Evolutionary conservation across 1,140 invertebrate genomes (phyloP).

Genomic region (Alviniconcha marisindica): DNA sequence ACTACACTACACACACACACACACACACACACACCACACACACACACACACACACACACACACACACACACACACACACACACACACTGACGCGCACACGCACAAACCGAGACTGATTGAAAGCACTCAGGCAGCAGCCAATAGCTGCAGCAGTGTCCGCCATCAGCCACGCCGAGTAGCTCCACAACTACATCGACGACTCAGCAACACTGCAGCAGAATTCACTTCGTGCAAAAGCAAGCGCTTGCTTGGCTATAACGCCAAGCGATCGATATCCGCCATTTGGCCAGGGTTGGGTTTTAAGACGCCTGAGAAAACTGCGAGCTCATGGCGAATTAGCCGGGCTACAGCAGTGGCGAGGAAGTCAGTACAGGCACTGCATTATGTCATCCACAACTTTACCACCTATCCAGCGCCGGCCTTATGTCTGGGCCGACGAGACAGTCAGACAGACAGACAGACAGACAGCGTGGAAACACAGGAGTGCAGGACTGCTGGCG

Average conservation of each 20-base stretch:
- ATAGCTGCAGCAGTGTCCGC: background rate
- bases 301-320: background rate
- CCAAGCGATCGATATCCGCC: no score
- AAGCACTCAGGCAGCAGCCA: no score
- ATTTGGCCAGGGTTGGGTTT: no score
- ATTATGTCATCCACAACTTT: no score
- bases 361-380: no score
- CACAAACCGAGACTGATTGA: background rate
- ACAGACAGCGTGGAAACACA: no score
- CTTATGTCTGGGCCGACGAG: no score
- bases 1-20: background rate
- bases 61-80: background rate
- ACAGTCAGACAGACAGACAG: no score
- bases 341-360: background rate
- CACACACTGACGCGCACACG: background rate
- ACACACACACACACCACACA: background rate
- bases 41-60: constrained; percentile 12
- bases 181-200: background rate
- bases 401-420: no score
- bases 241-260: background rate
- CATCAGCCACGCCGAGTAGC: no score
- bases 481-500: no score
- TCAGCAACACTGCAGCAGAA: background rate
- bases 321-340: background rate
- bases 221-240: no score